These are phyloP conservation scores for Crioceris asparagi DNA, from an alignment of 2,888 invertebrate genomes.

Conservation along the genomic window DNA sequence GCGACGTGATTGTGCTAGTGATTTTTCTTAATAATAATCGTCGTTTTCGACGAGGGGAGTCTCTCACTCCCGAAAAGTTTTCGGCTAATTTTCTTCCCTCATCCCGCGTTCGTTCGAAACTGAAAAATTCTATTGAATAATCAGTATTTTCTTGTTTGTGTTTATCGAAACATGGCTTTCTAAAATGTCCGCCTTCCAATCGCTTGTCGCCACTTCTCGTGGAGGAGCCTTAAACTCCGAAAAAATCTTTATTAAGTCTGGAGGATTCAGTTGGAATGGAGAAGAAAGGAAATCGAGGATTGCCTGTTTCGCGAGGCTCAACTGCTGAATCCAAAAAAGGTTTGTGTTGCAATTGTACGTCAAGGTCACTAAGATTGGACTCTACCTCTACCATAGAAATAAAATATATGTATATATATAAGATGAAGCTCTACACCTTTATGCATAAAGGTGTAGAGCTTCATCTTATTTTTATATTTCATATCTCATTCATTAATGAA, in stretches of 20 bases:
- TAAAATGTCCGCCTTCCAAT: constrained; percentile 64
- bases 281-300: constrained; percentile 62
- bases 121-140: constrained; percentile 19
- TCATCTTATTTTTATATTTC: too few relatives aligned
- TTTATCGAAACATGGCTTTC: constrained; percentile 65
- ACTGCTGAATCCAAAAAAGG: constrained; percentile 70
- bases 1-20: constrained; percentile 49
- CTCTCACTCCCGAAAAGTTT: constrained; percentile 45
- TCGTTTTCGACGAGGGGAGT: constrained; percentile 57
- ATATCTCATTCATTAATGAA: too few relatives aligned
- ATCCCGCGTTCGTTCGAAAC: too few relatives aligned
- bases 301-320: constrained; percentile 57
- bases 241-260: constrained; percentile 29
- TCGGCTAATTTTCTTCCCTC: constrained; percentile 34
- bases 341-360: constrained; percentile 31
- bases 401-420: too few relatives aligned
- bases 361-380: too few relatives aligned
- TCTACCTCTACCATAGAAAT: too few relatives aligned
- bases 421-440: too few relatives aligned
- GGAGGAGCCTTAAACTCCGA: constrained; percentile 55
- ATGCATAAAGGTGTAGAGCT: too few relatives aligned
- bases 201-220: constrained; percentile 59
- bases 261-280: constrained; percentile 55
- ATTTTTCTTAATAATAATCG: constrained; percentile 45
- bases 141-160: constrained; percentile 45